Conservation (phyloP, 2,888 invertebrate species). For the Charanyca ferruginea region DNA sequence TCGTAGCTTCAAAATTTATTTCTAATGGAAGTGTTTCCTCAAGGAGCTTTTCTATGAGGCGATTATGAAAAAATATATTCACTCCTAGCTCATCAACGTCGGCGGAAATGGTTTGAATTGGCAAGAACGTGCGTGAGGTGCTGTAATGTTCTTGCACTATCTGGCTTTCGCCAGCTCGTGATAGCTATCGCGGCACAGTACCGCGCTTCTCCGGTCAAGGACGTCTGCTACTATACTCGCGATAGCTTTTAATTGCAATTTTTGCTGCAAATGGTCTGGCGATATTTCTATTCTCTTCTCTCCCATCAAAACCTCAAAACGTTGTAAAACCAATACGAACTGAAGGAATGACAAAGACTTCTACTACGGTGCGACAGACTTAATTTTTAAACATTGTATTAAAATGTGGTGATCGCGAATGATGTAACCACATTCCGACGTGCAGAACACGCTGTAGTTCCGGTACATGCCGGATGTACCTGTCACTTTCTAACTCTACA, state of each 20-base stretch:
- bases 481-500: slow-evolving; percentile 75
- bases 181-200: background rate
- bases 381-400: slow-evolving; percentile 3
- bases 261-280: too few species aligned
- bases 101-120: background rate
- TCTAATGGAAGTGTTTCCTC: background rate
- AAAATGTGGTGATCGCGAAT: slow-evolving; percentile 58
- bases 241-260: background rate
- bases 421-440: slow-evolving; percentile 72
- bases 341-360: background rate
- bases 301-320: too few species aligned
- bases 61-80: background rate
- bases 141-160: background rate
- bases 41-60: background rate
- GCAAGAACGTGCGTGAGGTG: background rate
- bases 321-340: background rate
- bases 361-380: slow-evolving; percentile 7
- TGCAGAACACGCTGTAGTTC: slow-evolving; percentile 72
- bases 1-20: background rate
- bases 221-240: background rate
- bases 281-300: too few species aligned
- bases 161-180: background rate
- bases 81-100: background rate
- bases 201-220: background rate
- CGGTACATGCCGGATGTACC: slow-evolving; percentile 77